phyloP scores from a whole-genome alignment of 2,113 vertebrate species.

The Ptilonorhynchus violaceus region DNA sequence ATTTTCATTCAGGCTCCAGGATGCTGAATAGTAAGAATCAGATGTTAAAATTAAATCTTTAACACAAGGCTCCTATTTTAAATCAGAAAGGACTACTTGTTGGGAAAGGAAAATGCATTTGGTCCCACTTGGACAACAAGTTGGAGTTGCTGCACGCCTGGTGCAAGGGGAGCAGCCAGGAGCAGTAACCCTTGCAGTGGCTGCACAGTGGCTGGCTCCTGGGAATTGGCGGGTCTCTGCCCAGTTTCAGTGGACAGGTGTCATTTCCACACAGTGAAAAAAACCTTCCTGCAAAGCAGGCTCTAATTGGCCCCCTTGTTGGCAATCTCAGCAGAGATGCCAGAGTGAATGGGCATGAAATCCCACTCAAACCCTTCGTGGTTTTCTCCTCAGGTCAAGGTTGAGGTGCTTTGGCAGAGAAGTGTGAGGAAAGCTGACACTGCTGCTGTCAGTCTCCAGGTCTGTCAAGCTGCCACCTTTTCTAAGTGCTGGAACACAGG shows the following conservation, averaged over 20 bases:
- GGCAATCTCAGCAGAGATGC: constrained; percentile 66
- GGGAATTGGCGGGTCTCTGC: neutral
- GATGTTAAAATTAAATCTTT: neutral
- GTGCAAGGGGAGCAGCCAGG: neutral
- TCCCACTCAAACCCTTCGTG: constrained; percentile 30
- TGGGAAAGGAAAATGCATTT: neutral
- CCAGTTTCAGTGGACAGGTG: constrained; percentile 42
- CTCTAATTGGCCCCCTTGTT: constrained; percentile 62
- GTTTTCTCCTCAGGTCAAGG: constrained; percentile 63
- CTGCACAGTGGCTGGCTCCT: neutral
- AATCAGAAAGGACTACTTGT: neutral
- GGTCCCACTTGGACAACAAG: neutral
- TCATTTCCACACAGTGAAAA: constrained; percentile 8
- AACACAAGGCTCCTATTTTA: neutral
- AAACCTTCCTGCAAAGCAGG: neutral
- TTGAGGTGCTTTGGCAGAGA: constrained; percentile 64
- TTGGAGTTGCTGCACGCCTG: neutral
- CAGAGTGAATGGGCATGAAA: constrained; percentile 58
- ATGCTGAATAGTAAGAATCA: neutral
- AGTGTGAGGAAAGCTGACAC: constrained; percentile 49
- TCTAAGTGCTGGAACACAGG: neutral
- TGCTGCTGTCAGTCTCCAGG: constrained; percentile 58
- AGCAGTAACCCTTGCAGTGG: neutral
- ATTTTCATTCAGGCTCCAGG: neutral
- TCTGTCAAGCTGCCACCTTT: constrained; percentile 56